Base-by-base conservation (phyloP, 2,888 invertebrate genomes). In the Tetramorium bicarinatum region DNA sequence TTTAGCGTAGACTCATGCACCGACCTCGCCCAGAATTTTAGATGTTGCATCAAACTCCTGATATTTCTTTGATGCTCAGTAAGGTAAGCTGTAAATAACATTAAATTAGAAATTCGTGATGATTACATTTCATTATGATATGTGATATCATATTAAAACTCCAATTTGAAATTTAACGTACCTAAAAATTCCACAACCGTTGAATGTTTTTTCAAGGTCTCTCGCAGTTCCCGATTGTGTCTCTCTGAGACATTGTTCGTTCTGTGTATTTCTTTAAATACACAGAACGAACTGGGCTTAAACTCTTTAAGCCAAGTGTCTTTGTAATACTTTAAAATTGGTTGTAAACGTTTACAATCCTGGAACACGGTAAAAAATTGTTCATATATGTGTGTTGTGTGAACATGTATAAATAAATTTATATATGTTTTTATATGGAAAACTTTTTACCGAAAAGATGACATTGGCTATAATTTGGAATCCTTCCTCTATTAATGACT, bases 61-160 rank as follows among this genome's bases (percentile, higher is more conserved):
- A 64, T 21, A 21, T n/a, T 38, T 64, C 41, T 64, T 15, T 64
- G 41, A 11, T 64, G 64, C 21, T 64, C 64, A 13, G 4, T 41
- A 34, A 64, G 41, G 4, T 64, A 41, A 41, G 21, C 41, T 64
- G 21, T 64, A 64, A 64, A 64, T 41, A 64, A 44, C 44, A 64
- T 44, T 44, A 1, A 25, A 25, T 25, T 25, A 25, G 25, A 25
- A 25, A 25, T 25, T 25, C 25, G 25, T 25, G 25, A 25, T 25
- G 25, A 25, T 25, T 25, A 25, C 25, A 25, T 25, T 25, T 25
- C 25, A 25, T 25, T 25, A 1, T 25, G 1, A 25, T 25, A 25
- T 25, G 25, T 25, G 25, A 25, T 25, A 25, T 25, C 25, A 25
- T 25, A 1, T 25, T 25, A 25, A 25, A 25, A 25, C 25, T 25